A percentile compares a stretch with the other conserved stretches of the same genome.
These are phyloP conservation scores for Scomber colias DNA, from an alignment of 2,113 vertebrate species.

Conservation along the genomic window DNA sequence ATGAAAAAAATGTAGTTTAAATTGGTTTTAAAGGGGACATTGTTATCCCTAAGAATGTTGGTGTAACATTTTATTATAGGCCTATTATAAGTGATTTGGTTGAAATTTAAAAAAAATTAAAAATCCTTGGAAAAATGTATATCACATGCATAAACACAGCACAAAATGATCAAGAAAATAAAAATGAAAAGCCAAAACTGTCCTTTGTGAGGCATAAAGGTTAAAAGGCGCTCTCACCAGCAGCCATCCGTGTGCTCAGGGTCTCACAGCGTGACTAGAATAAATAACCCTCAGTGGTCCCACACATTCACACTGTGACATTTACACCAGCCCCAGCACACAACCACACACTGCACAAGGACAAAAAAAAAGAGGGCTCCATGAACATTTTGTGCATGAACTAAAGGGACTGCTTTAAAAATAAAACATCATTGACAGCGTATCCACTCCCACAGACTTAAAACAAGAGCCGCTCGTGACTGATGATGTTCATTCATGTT, in stretches of 20 bases:
- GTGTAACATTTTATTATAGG: no score
- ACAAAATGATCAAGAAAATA: no score
- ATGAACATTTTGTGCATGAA: background rate
- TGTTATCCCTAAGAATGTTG: no score
- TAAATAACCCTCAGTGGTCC: background rate
- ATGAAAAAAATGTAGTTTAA: no score
- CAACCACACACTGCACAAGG: background rate
- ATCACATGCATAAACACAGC: no score
- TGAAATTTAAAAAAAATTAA: no score
- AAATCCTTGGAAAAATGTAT: no score
- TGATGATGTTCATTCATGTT: background rate
- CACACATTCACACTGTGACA: background rate
- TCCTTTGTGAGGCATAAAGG: background rate
- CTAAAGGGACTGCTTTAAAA: background rate
- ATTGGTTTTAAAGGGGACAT: no score
- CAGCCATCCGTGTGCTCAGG: background rate
- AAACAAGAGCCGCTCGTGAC: background rate
- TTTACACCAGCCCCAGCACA: conserved; percentile 1
- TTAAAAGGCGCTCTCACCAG: conserved; percentile 10
- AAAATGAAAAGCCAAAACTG: no score
- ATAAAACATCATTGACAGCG: background rate
- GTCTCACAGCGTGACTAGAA: background rate
- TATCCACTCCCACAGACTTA: background rate
- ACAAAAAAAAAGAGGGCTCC: background rate
- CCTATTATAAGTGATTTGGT: no score